A percentile compares a stretch with the other conserved stretches of the same genome.
phyloP scores from a whole-genome alignment of 1,140 invertebrate species.

The Episyrphus balteatus region DNA sequence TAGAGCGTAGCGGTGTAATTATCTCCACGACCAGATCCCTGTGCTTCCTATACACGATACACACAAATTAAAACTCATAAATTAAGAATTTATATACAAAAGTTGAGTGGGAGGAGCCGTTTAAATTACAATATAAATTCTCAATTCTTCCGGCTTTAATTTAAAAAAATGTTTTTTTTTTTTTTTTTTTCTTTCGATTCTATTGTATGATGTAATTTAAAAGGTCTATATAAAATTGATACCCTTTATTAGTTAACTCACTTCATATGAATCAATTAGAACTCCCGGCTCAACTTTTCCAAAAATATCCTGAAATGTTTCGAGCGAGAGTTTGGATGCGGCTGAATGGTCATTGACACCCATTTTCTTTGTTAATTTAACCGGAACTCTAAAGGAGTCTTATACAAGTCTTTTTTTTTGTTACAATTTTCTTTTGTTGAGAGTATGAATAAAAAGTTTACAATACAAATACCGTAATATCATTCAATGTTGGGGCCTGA shows the following conservation, averaged over 20 bases:
- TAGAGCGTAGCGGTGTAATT: conserved; percentile 64
- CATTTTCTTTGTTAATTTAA: too few species aligned
- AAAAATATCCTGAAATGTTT: conserved; percentile 29
- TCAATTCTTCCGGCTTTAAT: neutral
- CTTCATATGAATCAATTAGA: conserved; percentile 30
- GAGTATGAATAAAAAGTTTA: too few species aligned
- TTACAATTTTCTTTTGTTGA: too few species aligned
- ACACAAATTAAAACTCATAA: conserved; percentile 1
- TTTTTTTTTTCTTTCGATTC: neutral
- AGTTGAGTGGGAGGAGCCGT: neutral
- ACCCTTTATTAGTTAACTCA: too few species aligned
- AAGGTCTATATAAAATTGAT: neutral
- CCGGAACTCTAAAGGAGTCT: too few species aligned
- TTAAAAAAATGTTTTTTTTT: neutral
- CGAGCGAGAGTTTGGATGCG: conserved; percentile 20
- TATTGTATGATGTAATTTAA: too few species aligned
- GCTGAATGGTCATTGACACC: neutral
- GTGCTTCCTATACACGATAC: conserved; percentile 42
- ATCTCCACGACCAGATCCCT: conserved; percentile 55
- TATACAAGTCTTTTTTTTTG: too few species aligned
- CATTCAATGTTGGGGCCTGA: too few species aligned
- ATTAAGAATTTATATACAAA: neutral
- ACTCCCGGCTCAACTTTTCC: conserved; percentile 27
- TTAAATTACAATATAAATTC: neutral
- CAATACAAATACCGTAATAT: too few species aligned